Evolutionary conservation across 2,113 vertebrate genomes (phyloP), one percentile per base, ranked within the genome.

Genomic region (Ictalurus punctatus): DNA sequence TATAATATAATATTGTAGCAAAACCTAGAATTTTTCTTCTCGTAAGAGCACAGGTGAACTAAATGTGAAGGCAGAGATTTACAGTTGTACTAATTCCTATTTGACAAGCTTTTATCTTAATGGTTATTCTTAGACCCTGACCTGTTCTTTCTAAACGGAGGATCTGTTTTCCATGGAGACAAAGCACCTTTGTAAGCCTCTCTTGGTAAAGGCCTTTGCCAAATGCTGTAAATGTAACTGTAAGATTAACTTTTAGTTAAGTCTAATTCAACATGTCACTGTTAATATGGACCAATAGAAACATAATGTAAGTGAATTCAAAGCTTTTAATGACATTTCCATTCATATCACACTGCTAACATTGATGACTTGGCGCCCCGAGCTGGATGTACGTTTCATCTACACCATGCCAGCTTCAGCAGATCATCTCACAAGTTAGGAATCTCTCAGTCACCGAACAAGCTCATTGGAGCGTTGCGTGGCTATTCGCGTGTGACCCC

Each of bases 401-500:
- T 40, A 61, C 85, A 44, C 61, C 85, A 61, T 71, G 54, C n/a
- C 67, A 23, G 13, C 73, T 83, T 52, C 30, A 84, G 84, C 74
- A 44, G 73, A 78, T 80, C 27, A 56, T 87, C 89, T 69, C 69
- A 88, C 90, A 84, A 44, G 84, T 90, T 87, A 89, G 88, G 86
- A 92, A 86, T 85, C 88, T 88, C 91, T 90, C 87, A 89, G 90
- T 93, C 92, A 91, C 85, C 87, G 91, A 92, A 90, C 92, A 90
- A 86, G 88, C 61, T 81, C 90, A 21, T 10, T 88, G 65, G 88
- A 90, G 91, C 86, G 81, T 78, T 84, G 88, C 84, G 58, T 73
- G 79, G 87, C 48, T 89, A 89, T 90, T 94, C 91, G 89, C 92
- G 93, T 94, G 93, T 93, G 94, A 95, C 94, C 92, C 84, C 56